phyloP scores from a whole-genome alignment of 2,113 vertebrate species.

The Gallinago media region DNA sequence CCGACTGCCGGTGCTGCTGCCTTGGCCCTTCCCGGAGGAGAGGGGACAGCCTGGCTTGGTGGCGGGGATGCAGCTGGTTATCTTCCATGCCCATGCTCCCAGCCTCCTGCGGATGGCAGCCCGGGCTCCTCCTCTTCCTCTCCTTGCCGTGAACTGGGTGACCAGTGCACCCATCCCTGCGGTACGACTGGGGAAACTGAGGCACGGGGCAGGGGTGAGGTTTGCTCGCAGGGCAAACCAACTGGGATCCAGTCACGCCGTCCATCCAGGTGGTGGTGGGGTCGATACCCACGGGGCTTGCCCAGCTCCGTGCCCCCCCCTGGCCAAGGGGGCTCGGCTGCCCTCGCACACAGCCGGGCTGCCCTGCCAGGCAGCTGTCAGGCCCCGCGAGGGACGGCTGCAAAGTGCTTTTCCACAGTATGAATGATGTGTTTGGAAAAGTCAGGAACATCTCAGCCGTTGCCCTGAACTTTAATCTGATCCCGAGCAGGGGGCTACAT shows the following conservation, averaged over 20 bases:
- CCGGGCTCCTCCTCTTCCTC: constrained; percentile 9
- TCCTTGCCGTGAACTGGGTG: neutral
- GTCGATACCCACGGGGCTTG: rapidly evolving
- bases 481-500: neutral
- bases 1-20: neutral
- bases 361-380: constrained; percentile 20
- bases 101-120: neutral
- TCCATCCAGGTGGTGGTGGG: rapidly evolving
- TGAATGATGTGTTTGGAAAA: constrained; percentile 30
- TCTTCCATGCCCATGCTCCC: rapidly evolving
- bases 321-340: neutral
- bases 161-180: rapidly evolving
- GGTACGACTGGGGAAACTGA: neutral
- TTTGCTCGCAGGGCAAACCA: rapidly evolving
- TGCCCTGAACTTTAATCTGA: constrained; percentile 45
- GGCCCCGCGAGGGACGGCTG: neutral
- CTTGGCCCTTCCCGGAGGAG: neutral
- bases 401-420: neutral
- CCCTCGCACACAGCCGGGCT: neutral
- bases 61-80: rapidly evolving
- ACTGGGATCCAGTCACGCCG: rapidly evolving
- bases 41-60: neutral
- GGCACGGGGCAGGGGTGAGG: neutral
- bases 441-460: neutral
- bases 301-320: neutral